Percentiles rank a stretch among this genome's conserved stretches.
Conservation (phyloP, 2,113 vertebrate genomes). For the Gymnorhina tibicen region DNA sequence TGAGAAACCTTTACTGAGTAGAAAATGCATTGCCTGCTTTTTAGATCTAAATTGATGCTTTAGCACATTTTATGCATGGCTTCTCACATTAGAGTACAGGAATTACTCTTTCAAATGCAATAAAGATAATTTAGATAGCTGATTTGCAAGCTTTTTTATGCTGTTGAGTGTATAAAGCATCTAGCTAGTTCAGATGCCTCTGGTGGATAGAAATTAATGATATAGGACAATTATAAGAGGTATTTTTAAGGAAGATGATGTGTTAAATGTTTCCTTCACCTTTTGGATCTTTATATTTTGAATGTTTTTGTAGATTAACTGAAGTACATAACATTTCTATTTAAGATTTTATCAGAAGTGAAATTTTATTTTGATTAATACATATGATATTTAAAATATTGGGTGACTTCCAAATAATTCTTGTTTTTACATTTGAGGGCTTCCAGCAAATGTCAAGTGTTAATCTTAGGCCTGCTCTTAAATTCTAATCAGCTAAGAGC, state of each 20-base stretch:
- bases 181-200: not conserved
- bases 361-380: slow-evolving; percentile 26
- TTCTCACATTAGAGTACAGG: not conserved
- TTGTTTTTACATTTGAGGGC: slow-evolving; percentile 16
- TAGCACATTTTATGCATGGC: not conserved
- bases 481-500: slow-evolving; percentile 52
- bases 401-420: slow-evolving; percentile 10
- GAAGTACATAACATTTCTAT: not conserved
- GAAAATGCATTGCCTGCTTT: not conserved
- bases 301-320: not conserved
- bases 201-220: not conserved
- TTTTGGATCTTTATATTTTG: not conserved
- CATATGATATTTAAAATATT: slow-evolving; percentile 19
- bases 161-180: not conserved
- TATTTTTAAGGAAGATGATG: not conserved
- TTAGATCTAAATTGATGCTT: not conserved
- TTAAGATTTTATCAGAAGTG: not conserved
- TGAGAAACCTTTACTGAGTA: not conserved
- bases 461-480: slow-evolving; percentile 36
- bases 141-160: not conserved
- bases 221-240: not conserved
- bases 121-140: not conserved
- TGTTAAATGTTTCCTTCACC: not conserved
- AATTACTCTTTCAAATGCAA: not conserved
- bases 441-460: slow-evolving; percentile 64